A percentile compares a stretch with the other conserved stretches of the same genome.
Conservation (phyloP, 2,113 vertebrate species). For the Vombatus ursinus region DNA sequence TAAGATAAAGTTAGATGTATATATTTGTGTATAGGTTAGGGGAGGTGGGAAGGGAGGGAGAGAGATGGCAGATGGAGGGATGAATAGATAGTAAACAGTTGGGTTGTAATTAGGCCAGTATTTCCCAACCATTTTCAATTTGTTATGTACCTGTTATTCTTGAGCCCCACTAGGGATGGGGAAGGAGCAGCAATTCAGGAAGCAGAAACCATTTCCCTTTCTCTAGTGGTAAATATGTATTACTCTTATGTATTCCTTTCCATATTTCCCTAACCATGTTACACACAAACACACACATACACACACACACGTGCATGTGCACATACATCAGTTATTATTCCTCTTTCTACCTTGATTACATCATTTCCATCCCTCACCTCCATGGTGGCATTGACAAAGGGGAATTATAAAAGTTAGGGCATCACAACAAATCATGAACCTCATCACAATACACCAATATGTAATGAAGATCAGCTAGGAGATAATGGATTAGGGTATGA, state of each 20-base stretch:
- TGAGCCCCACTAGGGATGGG: not conserved
- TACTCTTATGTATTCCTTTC: not conserved
- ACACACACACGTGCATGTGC: not conserved
- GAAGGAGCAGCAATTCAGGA: not conserved
- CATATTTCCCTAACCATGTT: not conserved
- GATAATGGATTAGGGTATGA: not conserved
- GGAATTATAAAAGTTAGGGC: not conserved
- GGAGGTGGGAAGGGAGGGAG: not conserved
- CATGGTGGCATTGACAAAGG: not conserved
- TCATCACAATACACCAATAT: not conserved
- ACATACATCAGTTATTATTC: not conserved
- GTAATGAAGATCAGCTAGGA: not conserved
- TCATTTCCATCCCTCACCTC: not conserved
- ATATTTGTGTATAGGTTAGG: not conserved
- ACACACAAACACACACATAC: not conserved
- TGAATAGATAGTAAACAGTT: not conserved
- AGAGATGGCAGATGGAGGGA: not conserved
- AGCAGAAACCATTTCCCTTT: not conserved
- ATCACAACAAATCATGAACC: not conserved
- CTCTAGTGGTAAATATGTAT: not conserved
- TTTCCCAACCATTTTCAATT: not conserved
- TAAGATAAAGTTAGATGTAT: not conserved
- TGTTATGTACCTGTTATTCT: not conserved
- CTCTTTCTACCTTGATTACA: not conserved
- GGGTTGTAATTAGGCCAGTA: not conserved